Base-by-base conservation (phyloP, 2,888 invertebrate genomes). In the Oxycera nigricornis region DNA sequence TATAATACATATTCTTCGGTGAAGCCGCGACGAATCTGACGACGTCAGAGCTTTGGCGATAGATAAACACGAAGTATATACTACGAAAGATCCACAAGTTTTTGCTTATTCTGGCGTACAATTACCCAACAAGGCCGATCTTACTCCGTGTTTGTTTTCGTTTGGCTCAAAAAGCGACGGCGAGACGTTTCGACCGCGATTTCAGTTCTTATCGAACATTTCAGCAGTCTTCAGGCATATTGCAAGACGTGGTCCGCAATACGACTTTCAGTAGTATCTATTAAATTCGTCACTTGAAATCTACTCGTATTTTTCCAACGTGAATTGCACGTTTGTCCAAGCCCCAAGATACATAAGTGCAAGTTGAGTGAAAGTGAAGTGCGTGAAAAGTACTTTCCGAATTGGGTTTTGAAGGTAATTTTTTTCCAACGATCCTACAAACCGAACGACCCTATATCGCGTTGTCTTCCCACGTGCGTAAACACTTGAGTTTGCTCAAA, bases 51-150 rank as follows among this genome's bases (percentile, higher is more conserved):
- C 35, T 35, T 35, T 35, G 35, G 35, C 6, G 6, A 14, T 17
- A 46, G 46, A 46, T 46, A 46, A 46, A 46, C 46, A 46, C 14
- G 46, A 17, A 46, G 17, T 46, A 46, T n/a, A 46, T 46, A 46
- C 46, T 46, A 46, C 46, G 17, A 2, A 46, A 3, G 3, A 46
- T 46, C 4, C 17, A 46, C 46, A 46, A 46, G n/a, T 46, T 65
- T 62, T 17, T 62, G 62, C 20, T 17, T 17, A 7, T 31, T 31
- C 9, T 30, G 17, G 39, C 9, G 24, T 39, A 41, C 65, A 65
- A 65, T 65, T 41, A 65, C 65, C 24, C 24, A 65, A 65, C 41
- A 65, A 65, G 62, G 14, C 62, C 39, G 62, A 65, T 59, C 59
- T 59, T 26, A 41, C 24, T 62, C 20, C 41, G 17, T 35, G 35